A percentile compares a stretch with the other conserved stretches of the same genome.
Conservation (phyloP, 2,113 vertebrate genomes). For the Phocoena sinus region DNA sequence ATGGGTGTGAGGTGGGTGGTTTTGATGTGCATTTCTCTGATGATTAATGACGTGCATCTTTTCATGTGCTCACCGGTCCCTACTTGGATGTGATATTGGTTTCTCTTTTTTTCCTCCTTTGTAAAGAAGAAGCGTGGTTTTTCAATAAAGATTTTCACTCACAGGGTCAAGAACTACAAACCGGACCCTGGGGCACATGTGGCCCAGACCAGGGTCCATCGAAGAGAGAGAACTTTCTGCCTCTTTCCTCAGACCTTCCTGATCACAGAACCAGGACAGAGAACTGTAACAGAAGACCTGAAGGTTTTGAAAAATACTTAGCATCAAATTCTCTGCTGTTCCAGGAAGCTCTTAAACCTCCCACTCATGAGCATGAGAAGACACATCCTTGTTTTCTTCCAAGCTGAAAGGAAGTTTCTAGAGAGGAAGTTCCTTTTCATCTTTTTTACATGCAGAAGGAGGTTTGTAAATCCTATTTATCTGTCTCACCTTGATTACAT, state of each 20-base stretch:
- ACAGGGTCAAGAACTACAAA: background rate
- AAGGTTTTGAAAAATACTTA: background rate
- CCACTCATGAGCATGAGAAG: fast-evolving
- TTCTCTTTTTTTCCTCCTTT: background rate
- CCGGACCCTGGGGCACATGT: no score
- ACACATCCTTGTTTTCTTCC: fast-evolving
- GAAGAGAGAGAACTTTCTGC: background rate
- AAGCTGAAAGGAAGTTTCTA: conserved; percentile 31
- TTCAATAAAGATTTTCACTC: background rate
- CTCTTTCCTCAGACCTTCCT: background rate
- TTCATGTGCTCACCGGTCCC: fast-evolving
- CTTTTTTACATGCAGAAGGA: conserved; percentile 41
- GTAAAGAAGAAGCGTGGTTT: background rate
- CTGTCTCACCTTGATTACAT: conserved; percentile 60
- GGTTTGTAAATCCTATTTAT: conserved; percentile 26
- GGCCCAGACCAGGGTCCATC: background rate
- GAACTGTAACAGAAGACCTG: background rate
- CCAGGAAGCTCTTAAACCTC: no score
- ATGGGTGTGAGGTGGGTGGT: fast-evolving
- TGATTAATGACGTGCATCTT: fast-evolving
- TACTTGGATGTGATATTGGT: no score
- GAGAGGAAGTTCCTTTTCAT: conserved; percentile 32
- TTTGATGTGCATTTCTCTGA: no score
- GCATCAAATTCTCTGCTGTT: background rate
- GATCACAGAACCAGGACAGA: background rate